phyloP scores from a whole-genome alignment of 2,888 invertebrate species.

The Agrotis exclamationis region DNA sequence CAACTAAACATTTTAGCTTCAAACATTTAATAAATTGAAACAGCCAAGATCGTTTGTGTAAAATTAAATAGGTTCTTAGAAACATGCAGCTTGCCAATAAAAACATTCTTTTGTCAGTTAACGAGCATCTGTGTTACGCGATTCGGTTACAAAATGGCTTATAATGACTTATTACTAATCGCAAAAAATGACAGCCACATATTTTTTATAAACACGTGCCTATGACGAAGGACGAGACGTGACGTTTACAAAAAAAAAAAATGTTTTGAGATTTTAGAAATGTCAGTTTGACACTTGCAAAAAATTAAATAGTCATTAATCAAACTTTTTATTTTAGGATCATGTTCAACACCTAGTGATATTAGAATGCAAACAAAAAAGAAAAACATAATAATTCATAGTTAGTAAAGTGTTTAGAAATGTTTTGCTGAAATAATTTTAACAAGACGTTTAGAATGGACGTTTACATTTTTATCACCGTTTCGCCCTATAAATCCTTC shows the following conservation, averaged over 20 bases:
- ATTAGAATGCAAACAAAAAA: not conserved
- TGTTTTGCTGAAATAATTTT: conserved; percentile 5
- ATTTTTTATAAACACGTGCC: conserved; percentile 55
- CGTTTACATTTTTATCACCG: conserved; percentile 13
- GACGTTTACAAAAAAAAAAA: not conserved
- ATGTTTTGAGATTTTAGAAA: not conserved
- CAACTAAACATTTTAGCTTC: conserved; percentile 13
- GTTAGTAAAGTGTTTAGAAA: not conserved
- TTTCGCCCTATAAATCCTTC: conserved; percentile 32
- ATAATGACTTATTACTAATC: conserved; percentile 63
- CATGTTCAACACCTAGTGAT: conserved; percentile 7
- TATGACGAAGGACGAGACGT: not conserved
- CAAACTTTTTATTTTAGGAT: conserved; percentile 13
- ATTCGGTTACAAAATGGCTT: conserved; percentile 66
- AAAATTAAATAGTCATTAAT: conserved; percentile 19
- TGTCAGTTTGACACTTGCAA: conserved; percentile 25
- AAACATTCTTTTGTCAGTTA: conserved; percentile 72
- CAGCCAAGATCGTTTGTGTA: conserved; percentile 46
- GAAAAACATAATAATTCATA: no score
- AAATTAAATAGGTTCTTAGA: conserved; percentile 65
- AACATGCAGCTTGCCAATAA: conserved; percentile 64
- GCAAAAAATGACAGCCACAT: conserved; percentile 60
- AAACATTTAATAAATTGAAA: conserved; percentile 57
- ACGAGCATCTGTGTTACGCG: conserved; percentile 71
- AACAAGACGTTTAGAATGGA: conserved; percentile 3